A percentile compares a stretch with the other conserved stretches of the same genome.
These are phyloP conservation scores for Chelidonichthys spinosus DNA, from an alignment of 2,797 vertebrate species.

Conservation along the genomic window DNA sequence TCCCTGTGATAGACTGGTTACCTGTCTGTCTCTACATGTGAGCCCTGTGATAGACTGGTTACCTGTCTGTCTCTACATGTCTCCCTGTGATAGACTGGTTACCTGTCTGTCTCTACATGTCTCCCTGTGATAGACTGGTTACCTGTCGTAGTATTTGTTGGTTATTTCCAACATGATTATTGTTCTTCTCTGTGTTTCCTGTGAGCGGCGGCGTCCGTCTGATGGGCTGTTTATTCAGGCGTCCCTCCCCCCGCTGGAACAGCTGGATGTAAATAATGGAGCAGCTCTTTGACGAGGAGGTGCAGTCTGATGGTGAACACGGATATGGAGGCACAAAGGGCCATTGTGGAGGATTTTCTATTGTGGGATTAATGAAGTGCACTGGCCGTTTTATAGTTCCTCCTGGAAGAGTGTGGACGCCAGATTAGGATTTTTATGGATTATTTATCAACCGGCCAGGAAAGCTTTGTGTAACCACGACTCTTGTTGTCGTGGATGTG, in stretches of 20 bases:
- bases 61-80: too few species aligned
- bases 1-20: too few species aligned
- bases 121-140: too few species aligned
- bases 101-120: too few species aligned
- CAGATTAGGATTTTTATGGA: conserved; percentile 52
- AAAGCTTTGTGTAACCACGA: conserved; percentile 19
- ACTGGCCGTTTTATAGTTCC: conserved; percentile 22
- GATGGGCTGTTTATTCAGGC: conserved; percentile 49
- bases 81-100: too few species aligned
- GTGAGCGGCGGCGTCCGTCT: too few species aligned
- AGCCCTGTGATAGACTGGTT: too few species aligned
- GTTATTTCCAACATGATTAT: too few species aligned
- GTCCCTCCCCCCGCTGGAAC: conserved; percentile 48
- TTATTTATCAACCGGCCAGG: conserved; percentile 16
- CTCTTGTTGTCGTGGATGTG: conserved; percentile 18
- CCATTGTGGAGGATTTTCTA: conserved; percentile 39
- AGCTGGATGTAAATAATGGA: conserved; percentile 54
- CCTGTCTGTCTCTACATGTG: too few species aligned
- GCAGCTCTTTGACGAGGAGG: conserved; percentile 50
- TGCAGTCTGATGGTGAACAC: conserved; percentile 33
- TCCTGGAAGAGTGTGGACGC: conserved; percentile 32
- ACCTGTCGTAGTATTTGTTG: too few species aligned
- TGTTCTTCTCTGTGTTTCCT: too few species aligned
- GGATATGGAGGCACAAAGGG: conserved; percentile 50
- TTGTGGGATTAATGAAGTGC: conserved; percentile 38